phyloP scores from a whole-genome alignment of 64 coral and sea anemone genomes.

The Hydrozoanthus tunicans region DNA sequence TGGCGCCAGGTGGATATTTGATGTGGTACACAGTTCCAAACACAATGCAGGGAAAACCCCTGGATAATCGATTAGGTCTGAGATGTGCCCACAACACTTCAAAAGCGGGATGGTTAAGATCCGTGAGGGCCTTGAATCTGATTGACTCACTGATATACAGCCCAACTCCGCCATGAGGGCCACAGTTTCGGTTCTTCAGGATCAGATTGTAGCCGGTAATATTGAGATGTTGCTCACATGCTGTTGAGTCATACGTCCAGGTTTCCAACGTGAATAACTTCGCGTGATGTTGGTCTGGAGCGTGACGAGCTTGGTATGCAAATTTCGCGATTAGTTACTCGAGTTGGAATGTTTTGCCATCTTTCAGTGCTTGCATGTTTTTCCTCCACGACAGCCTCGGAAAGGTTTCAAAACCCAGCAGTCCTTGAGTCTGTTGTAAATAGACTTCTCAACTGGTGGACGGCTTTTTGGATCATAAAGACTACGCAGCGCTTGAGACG shows the following conservation, averaged over 20 bases:
- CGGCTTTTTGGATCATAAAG: too few species aligned
- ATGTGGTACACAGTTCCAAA: neutral
- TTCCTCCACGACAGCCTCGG: constrained; percentile 19
- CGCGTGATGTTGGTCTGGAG: neutral
- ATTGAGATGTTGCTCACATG: constrained; percentile 56
- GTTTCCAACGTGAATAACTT: constrained; percentile 31
- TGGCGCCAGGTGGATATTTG: neutral
- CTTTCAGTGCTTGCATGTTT: constrained; percentile 14
- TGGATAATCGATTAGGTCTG: constrained; percentile 24
- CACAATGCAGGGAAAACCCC: neutral
- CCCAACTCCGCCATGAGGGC: constrained; percentile 47
- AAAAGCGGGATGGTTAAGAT: neutral
- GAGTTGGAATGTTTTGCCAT: constrained; percentile 24
- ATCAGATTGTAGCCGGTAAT: constrained; percentile 51
- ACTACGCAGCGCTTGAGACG: too few species aligned
- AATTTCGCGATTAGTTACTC: constrained; percentile 38
- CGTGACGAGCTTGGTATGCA: constrained; percentile 55
- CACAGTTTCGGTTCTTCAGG: constrained; percentile 61
- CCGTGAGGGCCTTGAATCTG: constrained; percentile 64
- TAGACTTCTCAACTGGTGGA: too few species aligned
- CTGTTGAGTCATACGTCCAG: constrained; percentile 54
- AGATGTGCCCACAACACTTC: constrained; percentile 18
- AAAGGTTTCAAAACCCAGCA: constrained; percentile 54
- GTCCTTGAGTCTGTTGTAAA: neutral
- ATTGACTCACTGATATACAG: constrained; percentile 54